Conservation (phyloP, 2,113 vertebrate genomes). For the Alces alces region DNA sequence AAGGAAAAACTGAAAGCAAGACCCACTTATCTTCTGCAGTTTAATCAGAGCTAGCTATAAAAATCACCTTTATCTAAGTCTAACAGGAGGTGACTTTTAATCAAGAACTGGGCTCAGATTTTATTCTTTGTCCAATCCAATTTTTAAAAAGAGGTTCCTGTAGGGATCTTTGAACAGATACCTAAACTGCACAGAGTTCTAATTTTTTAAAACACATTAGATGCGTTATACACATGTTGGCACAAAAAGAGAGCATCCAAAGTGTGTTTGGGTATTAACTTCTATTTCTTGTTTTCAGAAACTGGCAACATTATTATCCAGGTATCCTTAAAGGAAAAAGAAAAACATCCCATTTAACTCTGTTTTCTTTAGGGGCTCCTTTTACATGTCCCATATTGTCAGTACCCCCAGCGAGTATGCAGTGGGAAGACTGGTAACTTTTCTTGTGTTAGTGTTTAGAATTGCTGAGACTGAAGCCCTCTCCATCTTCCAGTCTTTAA, state of each 20-base stretch:
- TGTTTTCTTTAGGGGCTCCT: not conserved
- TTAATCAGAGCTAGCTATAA: not conserved
- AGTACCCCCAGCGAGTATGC: accelerated
- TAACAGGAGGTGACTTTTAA: not conserved
- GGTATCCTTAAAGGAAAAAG: not conserved
- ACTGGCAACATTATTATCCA: not conserved
- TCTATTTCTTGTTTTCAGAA: not conserved
- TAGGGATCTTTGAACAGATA: not conserved
- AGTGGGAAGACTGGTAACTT: not conserved
- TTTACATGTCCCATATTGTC: not conserved
- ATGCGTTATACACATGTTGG: accelerated
- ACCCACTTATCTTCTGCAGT: not conserved
- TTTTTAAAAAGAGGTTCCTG: not conserved
- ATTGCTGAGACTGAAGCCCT: not conserved
- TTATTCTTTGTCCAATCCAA: not conserved
- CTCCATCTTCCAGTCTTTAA: not conserved
- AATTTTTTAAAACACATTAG: not conserved
- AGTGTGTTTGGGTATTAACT: not conserved
- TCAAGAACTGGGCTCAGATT: not conserved
- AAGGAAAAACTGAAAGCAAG: not conserved
- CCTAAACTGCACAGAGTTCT: not conserved
- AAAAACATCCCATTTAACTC: not conserved
- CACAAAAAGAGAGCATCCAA: not conserved
- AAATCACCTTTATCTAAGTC: not conserved
- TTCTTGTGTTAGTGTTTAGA: not conserved